phyloP scores from a whole-genome alignment of 2,888 invertebrate genomes.

The Limulus polyphemus region DNA sequence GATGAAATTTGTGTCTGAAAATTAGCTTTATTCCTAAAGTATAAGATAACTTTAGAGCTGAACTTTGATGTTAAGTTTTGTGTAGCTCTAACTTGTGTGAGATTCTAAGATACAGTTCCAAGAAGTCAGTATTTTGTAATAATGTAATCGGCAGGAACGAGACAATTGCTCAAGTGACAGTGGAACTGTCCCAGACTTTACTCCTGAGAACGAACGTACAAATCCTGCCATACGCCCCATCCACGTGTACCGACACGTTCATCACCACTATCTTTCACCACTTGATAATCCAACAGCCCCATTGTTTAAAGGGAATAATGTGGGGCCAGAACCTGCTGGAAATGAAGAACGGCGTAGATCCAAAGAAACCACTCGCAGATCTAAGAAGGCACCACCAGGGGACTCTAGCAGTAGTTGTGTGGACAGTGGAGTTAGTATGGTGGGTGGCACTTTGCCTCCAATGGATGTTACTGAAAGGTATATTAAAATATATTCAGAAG shows the following conservation, averaged over 20 bases:
- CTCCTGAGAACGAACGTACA: conserved; percentile 37
- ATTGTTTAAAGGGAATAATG: too few relatives aligned
- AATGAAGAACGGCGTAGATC: conserved; percentile 1
- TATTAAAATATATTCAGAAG: too few relatives aligned
- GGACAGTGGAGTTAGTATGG: conserved; percentile 36
- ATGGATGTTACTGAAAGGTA: too few relatives aligned
- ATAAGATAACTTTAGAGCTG: too few relatives aligned
- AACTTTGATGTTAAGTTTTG: too few relatives aligned
- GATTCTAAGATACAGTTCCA: too few relatives aligned
- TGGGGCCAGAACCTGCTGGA: too few relatives aligned
- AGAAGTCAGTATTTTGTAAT: too few relatives aligned
- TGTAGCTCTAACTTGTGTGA: too few relatives aligned
- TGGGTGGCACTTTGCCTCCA: too few relatives aligned
- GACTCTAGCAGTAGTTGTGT: conserved; percentile 32
- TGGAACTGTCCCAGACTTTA: conserved; percentile 58
- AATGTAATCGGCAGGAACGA: conserved; percentile 37
- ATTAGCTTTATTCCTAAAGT: too few relatives aligned
- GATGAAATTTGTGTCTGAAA: too few relatives aligned
- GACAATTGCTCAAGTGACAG: conserved; percentile 60
- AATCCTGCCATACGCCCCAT: conserved; percentile 31
- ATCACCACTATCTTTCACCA: neutral
- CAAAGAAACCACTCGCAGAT: conserved; percentile 20
- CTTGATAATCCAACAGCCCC: neutral
- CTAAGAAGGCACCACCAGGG: conserved; percentile 8
- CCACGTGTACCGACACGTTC: neutral